A percentile compares a stretch with the other conserved stretches of the same genome.
These are phyloP conservation scores for Oryzias dopingdopingensis DNA, from an alignment of 2,797 vertebrate species.

Conservation along the genomic window DNA sequence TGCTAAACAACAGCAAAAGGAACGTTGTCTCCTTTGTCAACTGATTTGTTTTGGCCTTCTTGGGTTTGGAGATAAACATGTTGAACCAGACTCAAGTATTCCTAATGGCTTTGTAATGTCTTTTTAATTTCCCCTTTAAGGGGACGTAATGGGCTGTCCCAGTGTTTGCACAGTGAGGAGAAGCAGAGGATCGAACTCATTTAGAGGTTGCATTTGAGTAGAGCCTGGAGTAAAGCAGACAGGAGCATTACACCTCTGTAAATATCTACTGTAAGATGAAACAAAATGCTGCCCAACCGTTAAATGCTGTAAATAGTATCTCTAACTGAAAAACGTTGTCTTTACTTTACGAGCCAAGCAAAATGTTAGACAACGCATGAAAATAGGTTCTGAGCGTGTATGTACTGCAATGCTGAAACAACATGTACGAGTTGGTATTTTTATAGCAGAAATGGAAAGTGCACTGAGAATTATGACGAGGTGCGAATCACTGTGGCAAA, in stretches of 20 bases:
- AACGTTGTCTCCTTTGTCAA: conserved; percentile 48
- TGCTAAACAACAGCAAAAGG: conserved; percentile 13
- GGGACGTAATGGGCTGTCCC: conserved; percentile 73
- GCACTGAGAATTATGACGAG: too few species aligned
- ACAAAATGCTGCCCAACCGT: neutral
- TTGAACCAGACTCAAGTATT: conserved; percentile 74
- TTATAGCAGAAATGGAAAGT: too few species aligned
- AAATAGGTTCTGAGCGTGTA: too few species aligned
- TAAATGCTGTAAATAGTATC: too few species aligned
- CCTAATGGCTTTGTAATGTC: conserved; percentile 81
- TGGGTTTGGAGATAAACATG: conserved; percentile 66
- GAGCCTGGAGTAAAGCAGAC: conserved; percentile 16
- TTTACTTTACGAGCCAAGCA: too few species aligned
- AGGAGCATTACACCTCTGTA: conserved; percentile 1
- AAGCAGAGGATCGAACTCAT: conserved; percentile 40
- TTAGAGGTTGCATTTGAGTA: conserved; percentile 41
- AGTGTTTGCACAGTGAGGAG: conserved; percentile 64
- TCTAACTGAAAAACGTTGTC: too few species aligned
- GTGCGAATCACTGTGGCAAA: too few species aligned
- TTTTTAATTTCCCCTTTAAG: conserved; percentile 77
- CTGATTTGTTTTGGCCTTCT: conserved; percentile 56
- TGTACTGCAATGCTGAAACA: too few species aligned
- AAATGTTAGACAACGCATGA: too few species aligned
- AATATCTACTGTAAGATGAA: conserved; percentile 5
- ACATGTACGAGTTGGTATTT: too few species aligned